Base-by-base conservation (phyloP, 2,113 vertebrate species). In the Neogale vison region DNA sequence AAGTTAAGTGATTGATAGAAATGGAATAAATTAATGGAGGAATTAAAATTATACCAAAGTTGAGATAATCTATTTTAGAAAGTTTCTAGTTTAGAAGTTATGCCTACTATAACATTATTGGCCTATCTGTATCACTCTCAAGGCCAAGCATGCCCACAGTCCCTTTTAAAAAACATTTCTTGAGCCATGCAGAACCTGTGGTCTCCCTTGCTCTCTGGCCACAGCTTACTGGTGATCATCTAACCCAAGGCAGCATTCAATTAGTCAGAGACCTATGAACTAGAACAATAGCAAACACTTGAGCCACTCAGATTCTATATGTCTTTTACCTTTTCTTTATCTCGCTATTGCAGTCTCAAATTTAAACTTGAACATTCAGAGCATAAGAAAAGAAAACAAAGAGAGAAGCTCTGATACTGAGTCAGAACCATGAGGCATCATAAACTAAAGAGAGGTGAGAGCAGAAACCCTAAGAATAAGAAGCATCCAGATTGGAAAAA, bases 291-390 rank as follows among this genome's bases (percentile, higher is more conserved):
- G 11, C n/a, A 89, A 91, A 83, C 7, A 18, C 15, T 59, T 59
- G 67, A 93, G 65, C 57, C 20, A 36, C 36, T 83, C 55, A 61
- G 21, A 87, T 77, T 79, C 31, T 55, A 7, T 80, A 9, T 34
- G 9, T 61, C 72, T 87, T 90, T 59, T 82, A 57, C 31, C 45
- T 79, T 94, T 92, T 61, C 39, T 76, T 14, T 88, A 14, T 76
- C n/a, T 82, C 34, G 77, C 9, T 39, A 36, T 72, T 76, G 6
- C 24, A 61, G 87, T 95, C 81, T 97, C 52, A 88, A 42, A 92
- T 88, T 87, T 94, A 83, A 88, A 69, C 15, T 55, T 88, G 84
- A 97, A 90, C 63, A 52, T 90, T 85, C 42, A 65, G 57, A 95
- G 4, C 50, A 57, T 36, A 34, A 42, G 81, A 63, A 72, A 92